Percentiles rank a stretch among this genome's conserved stretches.
Evolutionary conservation across 2,113 vertebrate genomes (phyloP).

Genomic region (Clupea harengus): DNA sequence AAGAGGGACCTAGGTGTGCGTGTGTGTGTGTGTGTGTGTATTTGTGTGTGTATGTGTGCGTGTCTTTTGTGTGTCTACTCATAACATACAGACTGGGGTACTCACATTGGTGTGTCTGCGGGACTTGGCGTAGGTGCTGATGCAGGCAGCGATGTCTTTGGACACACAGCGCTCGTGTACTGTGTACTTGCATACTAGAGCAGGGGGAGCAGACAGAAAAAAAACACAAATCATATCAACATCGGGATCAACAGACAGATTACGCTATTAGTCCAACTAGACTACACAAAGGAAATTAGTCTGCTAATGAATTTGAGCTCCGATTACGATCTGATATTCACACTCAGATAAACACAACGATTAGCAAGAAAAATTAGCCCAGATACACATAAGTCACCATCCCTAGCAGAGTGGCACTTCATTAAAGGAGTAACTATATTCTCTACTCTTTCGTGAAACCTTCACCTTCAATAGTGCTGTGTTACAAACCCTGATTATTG

Average conservation of each 20-base stretch:
- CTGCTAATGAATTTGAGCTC: not conserved
- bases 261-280: not conserved
- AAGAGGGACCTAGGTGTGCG: no score
- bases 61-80: no score
- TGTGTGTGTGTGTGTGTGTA: no score
- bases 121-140: slow-evolving; percentile 90
- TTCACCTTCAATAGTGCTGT: not conserved
- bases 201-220: not conserved
- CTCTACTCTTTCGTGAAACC: no score
- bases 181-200: slow-evolving; percentile 91
- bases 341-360: not conserved
- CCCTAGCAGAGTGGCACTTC: not conserved
- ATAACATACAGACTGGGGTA: slow-evolving; percentile 25
- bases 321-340: not conserved
- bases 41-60: no score
- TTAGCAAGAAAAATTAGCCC: not conserved
- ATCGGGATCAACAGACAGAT: not conserved
- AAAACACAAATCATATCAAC: not conserved
- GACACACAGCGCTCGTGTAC: slow-evolving; percentile 91
- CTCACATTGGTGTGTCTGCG: slow-evolving; percentile 82
- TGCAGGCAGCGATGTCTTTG: slow-evolving; percentile 87
- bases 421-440: not conserved
- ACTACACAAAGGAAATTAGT: not conserved
- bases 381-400: not conserved
- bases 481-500: not conserved